These are phyloP conservation scores for Halictus ligatus DNA, from an alignment of 2,888 invertebrate genomes.

Conservation along the genomic window DNA sequence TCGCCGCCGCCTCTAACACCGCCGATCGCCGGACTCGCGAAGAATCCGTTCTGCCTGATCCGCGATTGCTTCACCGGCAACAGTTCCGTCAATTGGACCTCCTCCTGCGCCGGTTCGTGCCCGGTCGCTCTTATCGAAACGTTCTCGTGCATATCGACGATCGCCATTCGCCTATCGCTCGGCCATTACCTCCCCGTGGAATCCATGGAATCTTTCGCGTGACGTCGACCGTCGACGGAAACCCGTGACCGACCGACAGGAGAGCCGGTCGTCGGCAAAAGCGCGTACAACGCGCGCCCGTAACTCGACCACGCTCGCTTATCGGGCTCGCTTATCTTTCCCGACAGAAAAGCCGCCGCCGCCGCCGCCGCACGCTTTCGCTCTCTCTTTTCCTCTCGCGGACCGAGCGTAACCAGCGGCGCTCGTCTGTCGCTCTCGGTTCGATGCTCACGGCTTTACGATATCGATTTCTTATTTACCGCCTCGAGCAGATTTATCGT, in stretches of 20 bases:
- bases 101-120: conserved; percentile 71
- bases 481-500: conserved; percentile 3
- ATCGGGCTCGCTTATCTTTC: conserved; percentile 68
- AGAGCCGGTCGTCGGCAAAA: conserved; percentile 7
- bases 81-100: conserved; percentile 81
- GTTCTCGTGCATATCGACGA: conserved; percentile 70
- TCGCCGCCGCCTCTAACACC: background rate
- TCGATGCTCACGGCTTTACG: background rate
- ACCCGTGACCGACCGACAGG: background rate
- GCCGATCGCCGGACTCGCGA: conserved; percentile 58
- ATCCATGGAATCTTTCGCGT: conserved; percentile 14
- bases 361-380: no score
- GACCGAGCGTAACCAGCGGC: no score
- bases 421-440: conserved; percentile 12
- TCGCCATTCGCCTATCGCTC: conserved; percentile 22
- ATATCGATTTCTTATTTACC: conserved; percentile 3
- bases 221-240: background rate
- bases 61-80: conserved; percentile 80
- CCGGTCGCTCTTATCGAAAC: conserved; percentile 64
- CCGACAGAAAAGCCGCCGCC: conserved; percentile 50
- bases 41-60: conserved; percentile 70
- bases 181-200: conserved; percentile 54
- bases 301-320: conserved; percentile 53
- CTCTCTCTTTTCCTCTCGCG: background rate
- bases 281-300: conserved; percentile 29